Evolutionary conservation across 2,888 invertebrate species (phyloP), one percentile per base, ranked within the genome.

Genomic region (Tetropium fuscum): DNA sequence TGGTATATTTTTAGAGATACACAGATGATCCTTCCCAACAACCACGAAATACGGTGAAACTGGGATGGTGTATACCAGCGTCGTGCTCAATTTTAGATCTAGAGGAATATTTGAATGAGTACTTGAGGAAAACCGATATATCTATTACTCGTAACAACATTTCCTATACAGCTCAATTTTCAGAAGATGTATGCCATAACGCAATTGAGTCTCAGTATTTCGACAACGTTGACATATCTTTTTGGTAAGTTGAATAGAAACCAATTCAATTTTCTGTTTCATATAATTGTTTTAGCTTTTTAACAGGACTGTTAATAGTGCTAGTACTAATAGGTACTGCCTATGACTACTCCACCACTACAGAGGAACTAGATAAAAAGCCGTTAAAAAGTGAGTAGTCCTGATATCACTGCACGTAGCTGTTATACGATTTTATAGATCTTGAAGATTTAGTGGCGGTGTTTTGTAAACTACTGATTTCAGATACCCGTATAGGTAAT

Each of bases 31-130:
- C 66, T 41, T 78, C 80, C 0, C 74, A 80, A 58, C 74, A 78
- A 63, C 63, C 74, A 1, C 65, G 80, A 63, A 74, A 81, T 62
- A 63, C 71, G 0, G 69, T 77, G 2, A 71, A 78, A 49, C 53
- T 79, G 36, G 81, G 78, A 8, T 78, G 81, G 78, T 81, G 81
- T 48, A 60, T 80, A 18, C 81, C 81, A 11, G 75, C 80, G 5
- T 78, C 81, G 2, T 81, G 81, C 62, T 66, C 77, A 2, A 44
- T 66, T 1, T 48, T 66, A 13, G 79, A 81, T 64, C 63, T 81
- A 34, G 73, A 78, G 65, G 57, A 59, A 15, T 74, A 73, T 13
- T 59, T 81, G 11, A 77, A 78, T 41, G 60, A 73, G 4, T 75
- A 79, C 60, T 64, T 73, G 43, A 70, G 66, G 53, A 74, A 74